These are phyloP conservation scores for Catalaphyllia jardinei DNA, from an alignment of 64 coral and sea anemone genomes.

Conservation along the genomic window DNA sequence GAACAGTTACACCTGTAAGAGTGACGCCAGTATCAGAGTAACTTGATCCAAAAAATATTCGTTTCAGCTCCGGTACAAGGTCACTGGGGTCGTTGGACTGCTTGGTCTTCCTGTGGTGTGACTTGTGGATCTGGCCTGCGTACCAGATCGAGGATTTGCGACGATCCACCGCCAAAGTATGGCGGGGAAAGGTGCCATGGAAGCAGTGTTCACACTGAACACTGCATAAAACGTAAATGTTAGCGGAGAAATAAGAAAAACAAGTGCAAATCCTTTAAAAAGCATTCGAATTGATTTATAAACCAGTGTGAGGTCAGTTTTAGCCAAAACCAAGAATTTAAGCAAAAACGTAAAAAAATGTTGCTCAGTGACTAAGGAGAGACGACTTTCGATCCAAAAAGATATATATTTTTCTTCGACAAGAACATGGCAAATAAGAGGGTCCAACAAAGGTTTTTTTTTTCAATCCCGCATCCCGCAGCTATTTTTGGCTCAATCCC, in stretches of 20 bases:
- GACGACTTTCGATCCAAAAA: no score
- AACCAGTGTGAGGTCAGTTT: no score
- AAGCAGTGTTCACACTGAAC: slow-evolving; percentile 42
- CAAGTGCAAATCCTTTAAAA: no score
- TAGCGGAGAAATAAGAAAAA: neutral
- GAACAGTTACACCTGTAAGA: neutral
- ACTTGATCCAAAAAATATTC: neutral
- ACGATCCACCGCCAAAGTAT: slow-evolving; percentile 56
- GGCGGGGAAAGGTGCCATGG: slow-evolving; percentile 57
- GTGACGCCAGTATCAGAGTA: neutral
- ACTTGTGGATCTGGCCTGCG: slow-evolving; percentile 69
- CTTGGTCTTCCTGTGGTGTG: slow-evolving; percentile 55
- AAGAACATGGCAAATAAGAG: no score
- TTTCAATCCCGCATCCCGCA: no score
- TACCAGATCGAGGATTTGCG: slow-evolving; percentile 60
- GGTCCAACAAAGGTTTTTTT: no score
- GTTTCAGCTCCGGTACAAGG: slow-evolving; percentile 53
- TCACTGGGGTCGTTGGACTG: slow-evolving; percentile 82
- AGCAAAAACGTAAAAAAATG: no score
- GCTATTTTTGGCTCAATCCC: no score
- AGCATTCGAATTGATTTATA: no score
- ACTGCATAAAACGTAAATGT: neutral
- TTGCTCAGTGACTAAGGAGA: no score
- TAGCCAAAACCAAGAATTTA: no score
- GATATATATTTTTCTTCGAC: no score